Evolutionary conservation across 2,113 vertebrate genomes (phyloP), one percentile per base, ranked within the genome.

Genomic region (Eretmochelys imbricata): DNA sequence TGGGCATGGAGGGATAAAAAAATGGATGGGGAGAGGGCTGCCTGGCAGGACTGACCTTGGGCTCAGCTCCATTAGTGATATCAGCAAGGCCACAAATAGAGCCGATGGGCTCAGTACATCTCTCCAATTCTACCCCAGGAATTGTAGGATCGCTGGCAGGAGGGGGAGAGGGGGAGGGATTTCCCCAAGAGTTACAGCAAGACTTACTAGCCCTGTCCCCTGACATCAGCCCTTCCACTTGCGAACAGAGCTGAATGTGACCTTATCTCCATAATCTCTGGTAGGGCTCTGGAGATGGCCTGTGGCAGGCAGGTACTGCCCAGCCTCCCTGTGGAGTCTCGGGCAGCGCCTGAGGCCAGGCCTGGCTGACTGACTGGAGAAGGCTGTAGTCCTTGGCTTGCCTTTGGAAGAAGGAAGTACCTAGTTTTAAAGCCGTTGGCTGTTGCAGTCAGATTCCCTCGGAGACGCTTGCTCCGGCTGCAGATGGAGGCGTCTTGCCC

Each of bases 341-440:
- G 78, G 81, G 42, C 53, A 38, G 78, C 46, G 79, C 62, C 89
- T 0, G 38, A 76, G 89, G 80, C 42, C 82, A 62, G 49, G 65
- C 2, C 27, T 11, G 55, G 2, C 19, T 13, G 49, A 91, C 93
- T 83, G 88, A 82, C 82, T 72, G 65, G 65, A 49, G 69, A 51
- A 80, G 65, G 65, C 90, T 88, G 95, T 90, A 82, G 17, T 92
- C 94, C 84, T 93, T 96, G 97, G 96, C 96, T 93, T 55, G 90
- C 93, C 87, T 78, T 65, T 25, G 96, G 95, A 91, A 89, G 90
- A 78, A 97, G 97, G 96, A 98, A 98, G 92, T 95, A 59, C 94
- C 95, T 97, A 91, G 96, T 96, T 97, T 91, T 92, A 62, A 95
- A 91, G 91, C 94, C 83, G 84, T 94, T 95, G 96, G 92, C 94